phyloP scores from a whole-genome alignment of 2,113 vertebrate species.

The Neopipo cinnamomea region DNA sequence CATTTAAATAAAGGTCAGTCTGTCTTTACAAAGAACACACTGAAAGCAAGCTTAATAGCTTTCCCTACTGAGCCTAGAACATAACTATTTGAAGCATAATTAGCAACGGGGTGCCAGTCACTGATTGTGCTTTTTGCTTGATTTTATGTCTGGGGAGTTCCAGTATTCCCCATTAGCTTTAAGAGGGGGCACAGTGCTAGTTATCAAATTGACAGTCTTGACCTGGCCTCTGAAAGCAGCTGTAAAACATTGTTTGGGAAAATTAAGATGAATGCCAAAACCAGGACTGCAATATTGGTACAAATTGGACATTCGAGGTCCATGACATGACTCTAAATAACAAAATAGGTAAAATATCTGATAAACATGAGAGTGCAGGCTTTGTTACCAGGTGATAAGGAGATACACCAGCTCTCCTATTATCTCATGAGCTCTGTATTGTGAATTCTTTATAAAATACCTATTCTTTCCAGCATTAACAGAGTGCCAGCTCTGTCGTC shows the following conservation, averaged over 20 bases:
- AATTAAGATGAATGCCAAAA: slow-evolving; percentile 66
- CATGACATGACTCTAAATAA: background rate
- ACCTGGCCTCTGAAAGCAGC: slow-evolving; percentile 62
- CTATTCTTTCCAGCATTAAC: slow-evolving; percentile 35
- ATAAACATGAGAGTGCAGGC: background rate
- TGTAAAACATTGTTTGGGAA: slow-evolving; percentile 58
- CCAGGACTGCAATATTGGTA: background rate
- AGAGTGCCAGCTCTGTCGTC: background rate
- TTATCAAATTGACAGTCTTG: slow-evolving; percentile 70
- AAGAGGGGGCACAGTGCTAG: slow-evolving; percentile 60
- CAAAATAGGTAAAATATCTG: background rate
- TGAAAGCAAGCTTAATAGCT: slow-evolving; percentile 65
- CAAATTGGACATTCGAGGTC: background rate
- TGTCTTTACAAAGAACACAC: slow-evolving; percentile 65
- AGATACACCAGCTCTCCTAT: background rate
- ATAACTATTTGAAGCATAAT: slow-evolving; percentile 74
- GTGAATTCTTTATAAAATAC: slow-evolving; percentile 31
- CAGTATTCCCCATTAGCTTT: slow-evolving; percentile 61
- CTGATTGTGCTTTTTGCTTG: slow-evolving; percentile 51
- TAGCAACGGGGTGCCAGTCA: slow-evolving; percentile 67
- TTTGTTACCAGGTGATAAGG: slow-evolving; percentile 26
- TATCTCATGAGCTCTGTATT: slow-evolving; percentile 17
- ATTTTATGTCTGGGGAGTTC: slow-evolving; percentile 61
- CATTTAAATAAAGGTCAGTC: slow-evolving; percentile 71
- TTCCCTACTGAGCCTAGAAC: slow-evolving; percentile 61